phyloP scores from a whole-genome alignment of 2,113 vertebrate species.

The Meriones unguiculatus region DNA sequence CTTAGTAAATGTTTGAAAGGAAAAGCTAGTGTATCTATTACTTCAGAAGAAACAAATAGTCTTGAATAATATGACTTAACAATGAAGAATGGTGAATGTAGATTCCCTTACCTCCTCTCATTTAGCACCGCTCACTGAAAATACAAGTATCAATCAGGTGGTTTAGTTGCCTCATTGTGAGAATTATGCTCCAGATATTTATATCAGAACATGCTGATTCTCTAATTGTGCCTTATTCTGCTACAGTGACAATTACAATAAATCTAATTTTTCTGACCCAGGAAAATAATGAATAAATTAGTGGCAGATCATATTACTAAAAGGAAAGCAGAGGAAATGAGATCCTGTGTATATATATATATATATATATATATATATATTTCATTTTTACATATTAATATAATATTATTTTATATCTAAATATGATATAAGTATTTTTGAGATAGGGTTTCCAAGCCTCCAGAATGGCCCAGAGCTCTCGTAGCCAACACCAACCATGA shows the following conservation, averaged over 20 bases:
- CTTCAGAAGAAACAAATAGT: not conserved
- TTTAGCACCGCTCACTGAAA: not conserved
- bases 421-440: not conserved
- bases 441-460: not conserved
- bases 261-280: not conserved
- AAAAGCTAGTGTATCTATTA: not conserved
- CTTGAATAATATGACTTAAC: not conserved
- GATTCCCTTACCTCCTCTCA: rapidly evolving
- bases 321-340: not conserved
- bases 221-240: too few relatives aligned
- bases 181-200: not conserved
- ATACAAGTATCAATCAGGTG: not conserved
- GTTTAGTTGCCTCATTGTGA: not conserved
- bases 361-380: too few relatives aligned
- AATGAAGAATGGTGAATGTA: not conserved
- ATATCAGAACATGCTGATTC: not conserved
- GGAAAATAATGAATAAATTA: not conserved
- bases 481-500: not conserved
- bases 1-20: not conserved
- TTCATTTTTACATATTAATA: too few relatives aligned
- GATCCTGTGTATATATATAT: too few relatives aligned
- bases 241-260: not conserved
- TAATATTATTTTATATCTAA: not conserved
- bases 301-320: not conserved
- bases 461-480: not conserved